A percentile compares a stretch with the other conserved stretches of the same genome.
Evolutionary conservation across 2,113 vertebrate species (phyloP).

Genomic region (Thamnophis sirtalis): DNA sequence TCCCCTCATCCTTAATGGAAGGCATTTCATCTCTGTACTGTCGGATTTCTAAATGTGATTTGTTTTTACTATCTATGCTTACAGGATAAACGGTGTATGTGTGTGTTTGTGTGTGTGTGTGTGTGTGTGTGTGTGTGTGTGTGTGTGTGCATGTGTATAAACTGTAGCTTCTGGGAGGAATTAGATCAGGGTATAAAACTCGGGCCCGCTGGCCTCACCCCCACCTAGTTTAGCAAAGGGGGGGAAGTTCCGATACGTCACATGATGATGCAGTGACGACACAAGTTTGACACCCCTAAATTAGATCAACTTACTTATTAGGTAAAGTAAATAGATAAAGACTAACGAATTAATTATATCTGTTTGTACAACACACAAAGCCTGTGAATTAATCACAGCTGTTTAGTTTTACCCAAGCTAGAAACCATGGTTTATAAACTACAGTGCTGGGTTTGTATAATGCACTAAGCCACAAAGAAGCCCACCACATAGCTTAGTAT

Average conservation of each 20-base stretch:
- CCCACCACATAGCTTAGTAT: neutral
- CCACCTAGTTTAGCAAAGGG: no score
- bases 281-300: neutral
- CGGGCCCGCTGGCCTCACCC: no score
- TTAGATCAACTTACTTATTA: neutral
- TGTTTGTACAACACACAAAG: neutral
- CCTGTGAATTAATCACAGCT: neutral
- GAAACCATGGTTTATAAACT: neutral
- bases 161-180: neutral
- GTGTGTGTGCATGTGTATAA: no score
- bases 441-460: neutral
- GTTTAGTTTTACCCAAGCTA: neutral
- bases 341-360: neutral
- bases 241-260: no score
- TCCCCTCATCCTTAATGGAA: neutral
- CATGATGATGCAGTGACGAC: accelerated
- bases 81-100: no score
- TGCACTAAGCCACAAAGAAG: neutral
- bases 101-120: no score
- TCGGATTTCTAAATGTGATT: neutral
- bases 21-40: neutral
- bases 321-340: neutral
- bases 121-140: no score
- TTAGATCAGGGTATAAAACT: neutral
- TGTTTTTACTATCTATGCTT: neutral